Evolutionary conservation across 1,140 invertebrate species (phyloP), one percentile per base, ranked within the genome.

Genomic region (Caenorhabditis remanei): DNA sequence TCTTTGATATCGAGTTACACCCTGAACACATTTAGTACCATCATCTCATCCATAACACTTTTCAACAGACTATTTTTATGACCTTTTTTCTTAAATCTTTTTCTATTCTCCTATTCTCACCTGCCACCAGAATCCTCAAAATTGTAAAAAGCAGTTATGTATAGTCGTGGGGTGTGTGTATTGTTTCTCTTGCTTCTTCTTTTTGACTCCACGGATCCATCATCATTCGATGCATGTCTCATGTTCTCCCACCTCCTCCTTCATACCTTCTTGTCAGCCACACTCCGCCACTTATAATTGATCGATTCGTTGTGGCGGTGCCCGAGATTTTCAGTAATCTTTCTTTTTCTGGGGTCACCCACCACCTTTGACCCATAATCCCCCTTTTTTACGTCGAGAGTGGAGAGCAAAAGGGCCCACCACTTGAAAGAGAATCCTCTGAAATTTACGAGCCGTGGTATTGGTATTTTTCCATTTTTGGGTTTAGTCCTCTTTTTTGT

Each of bases 141-240:
- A 32, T 32, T 32, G 32, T 21, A 19, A 79, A 79, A 79, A 50
- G 6, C n/a, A 48, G 43, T 50, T 46, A 79, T 79, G 53, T 32
- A 32, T 32, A 32, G 32, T 32, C 32, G 32, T 32, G 32, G 32
- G 2, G 21, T 11, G 71, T 79, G 71, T 79, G 71, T 46, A 79
- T 79, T 79, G 71, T 79, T 79, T 79, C 71, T 46, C 24, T 11
- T 40, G 11, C 14, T 43, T n/a, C 21, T 41, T 13, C n/a, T 53
- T 40, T 24, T 41, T 41, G 46, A 50, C 40, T 43, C 71, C 40
- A 24, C 46, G 71, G 71, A 79, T 79, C 46, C 71, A 79, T 79
- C 71, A 79, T 79, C 71, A 79, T 79, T 79, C 67, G 67, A 75
- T 75, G 67, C 71, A 79, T 79, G 71, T 79, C 71, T 79, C 71